phyloP scores from a whole-genome alignment of 2,888 invertebrate genomes.

The Brenthis ino region DNA sequence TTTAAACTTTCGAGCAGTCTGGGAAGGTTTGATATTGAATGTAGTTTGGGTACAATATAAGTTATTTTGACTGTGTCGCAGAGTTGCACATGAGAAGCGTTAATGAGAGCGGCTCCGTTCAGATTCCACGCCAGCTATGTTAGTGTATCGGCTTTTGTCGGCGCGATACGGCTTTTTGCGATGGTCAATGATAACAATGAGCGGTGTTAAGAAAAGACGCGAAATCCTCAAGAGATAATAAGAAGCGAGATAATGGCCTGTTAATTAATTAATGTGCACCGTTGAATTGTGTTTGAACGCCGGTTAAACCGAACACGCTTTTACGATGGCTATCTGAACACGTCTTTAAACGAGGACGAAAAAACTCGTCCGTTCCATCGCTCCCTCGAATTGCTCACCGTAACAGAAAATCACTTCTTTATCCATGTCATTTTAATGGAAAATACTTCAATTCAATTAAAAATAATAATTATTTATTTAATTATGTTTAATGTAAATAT shows the following conservation, averaged over 20 bases:
- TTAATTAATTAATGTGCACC: conserved; percentile 63
- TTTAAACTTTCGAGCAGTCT: conserved; percentile 8
- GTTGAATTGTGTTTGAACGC: conserved; percentile 31
- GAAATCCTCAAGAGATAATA: conserved; percentile 63
- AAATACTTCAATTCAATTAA: background rate
- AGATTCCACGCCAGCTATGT: conserved; percentile 73
- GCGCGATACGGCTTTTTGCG: conserved; percentile 76
- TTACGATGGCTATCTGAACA: conserved; percentile 38
- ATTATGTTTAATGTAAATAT: too few relatives aligned
- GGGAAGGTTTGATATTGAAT: conserved; percentile 36
- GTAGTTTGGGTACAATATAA: conserved; percentile 42
- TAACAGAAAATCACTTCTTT: conserved; percentile 14
- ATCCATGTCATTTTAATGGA: conserved; percentile 9
- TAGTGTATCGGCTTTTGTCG: conserved; percentile 78
- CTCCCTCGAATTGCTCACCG: conserved; percentile 2
- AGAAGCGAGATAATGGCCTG: conserved; percentile 58
- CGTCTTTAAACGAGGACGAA: conserved; percentile 28
- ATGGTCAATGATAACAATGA: conserved; percentile 76
- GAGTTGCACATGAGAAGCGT: conserved; percentile 66
- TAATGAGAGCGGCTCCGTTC: conserved; percentile 75
- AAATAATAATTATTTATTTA: too few relatives aligned
- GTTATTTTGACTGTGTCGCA: conserved; percentile 45
- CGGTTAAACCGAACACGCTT: conserved; percentile 33
- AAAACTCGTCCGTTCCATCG: conserved; percentile 19
- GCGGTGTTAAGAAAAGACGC: conserved; percentile 68